phyloP scores from a whole-genome alignment of 1,140 invertebrate species.

The Bombus breviceps region DNA sequence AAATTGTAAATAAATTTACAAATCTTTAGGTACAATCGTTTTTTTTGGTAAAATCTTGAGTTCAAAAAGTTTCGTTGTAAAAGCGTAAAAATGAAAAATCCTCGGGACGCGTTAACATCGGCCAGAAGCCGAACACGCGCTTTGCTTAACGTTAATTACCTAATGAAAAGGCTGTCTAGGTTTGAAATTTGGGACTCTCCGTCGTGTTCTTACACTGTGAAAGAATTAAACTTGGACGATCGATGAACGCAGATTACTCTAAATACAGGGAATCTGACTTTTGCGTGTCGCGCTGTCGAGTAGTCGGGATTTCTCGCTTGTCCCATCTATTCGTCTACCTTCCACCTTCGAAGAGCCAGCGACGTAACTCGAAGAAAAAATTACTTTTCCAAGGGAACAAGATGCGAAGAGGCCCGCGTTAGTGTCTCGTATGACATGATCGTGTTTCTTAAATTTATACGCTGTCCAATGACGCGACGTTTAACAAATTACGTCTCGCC shows the following conservation, averaged over 20 bases:
- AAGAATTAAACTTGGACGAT: background rate
- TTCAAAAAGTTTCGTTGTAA: too few species aligned
- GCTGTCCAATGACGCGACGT: background rate
- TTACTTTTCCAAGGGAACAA: background rate
- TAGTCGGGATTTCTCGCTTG: background rate
- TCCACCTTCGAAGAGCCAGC: background rate
- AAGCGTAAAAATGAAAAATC: too few species aligned
- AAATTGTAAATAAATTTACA: too few species aligned
- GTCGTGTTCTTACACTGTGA: background rate
- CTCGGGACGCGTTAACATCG: too few species aligned
- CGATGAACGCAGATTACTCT: background rate
- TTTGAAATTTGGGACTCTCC: background rate
- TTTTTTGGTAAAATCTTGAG: too few species aligned
- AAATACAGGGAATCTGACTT: background rate
- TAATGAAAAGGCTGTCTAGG: too few species aligned
- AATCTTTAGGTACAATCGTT: too few species aligned
- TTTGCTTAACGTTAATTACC: too few species aligned
- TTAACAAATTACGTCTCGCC: background rate
- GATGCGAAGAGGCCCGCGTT: background rate
- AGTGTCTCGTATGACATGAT: conserved; percentile 25
- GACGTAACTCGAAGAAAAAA: background rate
- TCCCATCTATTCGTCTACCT: background rate
- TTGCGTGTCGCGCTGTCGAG: background rate
- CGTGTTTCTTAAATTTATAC: conserved; percentile 6
- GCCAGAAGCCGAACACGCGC: too few species aligned